Conservation (phyloP, 1,140 invertebrate species). For the Lamellibrachia luymesi region DNA sequence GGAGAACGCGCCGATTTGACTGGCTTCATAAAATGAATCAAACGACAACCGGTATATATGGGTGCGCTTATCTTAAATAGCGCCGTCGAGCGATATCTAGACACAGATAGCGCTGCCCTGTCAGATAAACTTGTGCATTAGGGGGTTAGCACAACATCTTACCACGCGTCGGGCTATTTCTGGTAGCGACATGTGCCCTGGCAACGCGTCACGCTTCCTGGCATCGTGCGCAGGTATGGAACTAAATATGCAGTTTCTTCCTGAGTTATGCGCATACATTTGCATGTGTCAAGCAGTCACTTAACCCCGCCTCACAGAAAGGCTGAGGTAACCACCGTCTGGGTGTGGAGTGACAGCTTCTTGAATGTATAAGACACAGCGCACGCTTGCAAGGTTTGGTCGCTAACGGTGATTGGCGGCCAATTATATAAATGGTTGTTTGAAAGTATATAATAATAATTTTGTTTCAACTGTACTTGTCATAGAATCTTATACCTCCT, state of each 20-base stretch:
- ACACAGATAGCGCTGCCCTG: background rate
- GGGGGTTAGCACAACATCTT: background rate
- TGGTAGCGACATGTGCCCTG: background rate
- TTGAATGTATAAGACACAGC: background rate
- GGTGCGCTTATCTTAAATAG: background rate
- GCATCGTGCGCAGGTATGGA: background rate
- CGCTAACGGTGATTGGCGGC: background rate
- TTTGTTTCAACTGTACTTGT: too few species aligned
- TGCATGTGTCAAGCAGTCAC: background rate
- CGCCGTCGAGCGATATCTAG: background rate
- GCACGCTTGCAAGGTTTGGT: background rate
- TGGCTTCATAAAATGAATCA: background rate
- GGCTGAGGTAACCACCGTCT: background rate
- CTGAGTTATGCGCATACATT: background rate
- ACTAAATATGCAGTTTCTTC: background rate
- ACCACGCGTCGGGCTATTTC: background rate
- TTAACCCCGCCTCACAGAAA: background rate
- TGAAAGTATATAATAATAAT: too few species aligned
- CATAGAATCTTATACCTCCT: too few species aligned
- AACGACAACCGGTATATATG: background rate
- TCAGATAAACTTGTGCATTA: background rate
- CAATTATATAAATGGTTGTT: background rate
- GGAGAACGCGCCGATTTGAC: background rate
- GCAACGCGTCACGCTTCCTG: background rate
- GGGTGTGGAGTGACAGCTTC: background rate